These are phyloP conservation scores for Vanessa tameamea DNA, from an alignment of 1,140 invertebrate species.

Conservation along the genomic window DNA sequence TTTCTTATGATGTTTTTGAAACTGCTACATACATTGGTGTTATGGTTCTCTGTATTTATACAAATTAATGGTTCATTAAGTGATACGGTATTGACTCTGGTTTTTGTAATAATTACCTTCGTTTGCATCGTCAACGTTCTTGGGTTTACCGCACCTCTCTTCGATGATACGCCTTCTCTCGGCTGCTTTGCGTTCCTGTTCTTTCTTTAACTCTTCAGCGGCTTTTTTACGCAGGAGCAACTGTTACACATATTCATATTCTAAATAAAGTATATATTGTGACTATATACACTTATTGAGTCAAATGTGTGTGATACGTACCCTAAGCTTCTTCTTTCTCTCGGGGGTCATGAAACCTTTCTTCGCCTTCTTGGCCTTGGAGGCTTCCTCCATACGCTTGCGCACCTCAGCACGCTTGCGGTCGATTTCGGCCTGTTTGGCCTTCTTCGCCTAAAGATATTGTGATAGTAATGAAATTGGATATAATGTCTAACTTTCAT, in stretches of 20 bases:
- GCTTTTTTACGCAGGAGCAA: constrained; percentile 99
- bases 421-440: constrained; percentile 96
- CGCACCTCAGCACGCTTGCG: constrained; percentile 97
- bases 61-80: constrained; percentile 6
- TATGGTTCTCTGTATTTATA: constrained; percentile 23
- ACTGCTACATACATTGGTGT: constrained; percentile 14
- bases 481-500: constrained; percentile 26
- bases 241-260: constrained; percentile 69
- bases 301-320: constrained; percentile 78
- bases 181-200: constrained; percentile 98
- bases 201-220: constrained; percentile 99
- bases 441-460: constrained; percentile 91
- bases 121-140: constrained; percentile 93
- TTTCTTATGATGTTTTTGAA: constrained; percentile 5
- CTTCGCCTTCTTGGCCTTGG: constrained; percentile 97
- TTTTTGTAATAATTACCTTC: constrained; percentile 86
- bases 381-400: constrained; percentile 96
- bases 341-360: constrained; percentile 99
- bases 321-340: constrained; percentile 98
- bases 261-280: neutral
- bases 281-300: neutral
- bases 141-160: constrained; percentile 94
- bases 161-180: constrained; percentile 99
- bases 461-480: constrained; percentile 40
- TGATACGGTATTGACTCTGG: constrained; percentile 5